phyloP scores from a whole-genome alignment of 37 sponge, comb jelly and placozoan species.

The Mnemiopsis leidyi region DNA sequence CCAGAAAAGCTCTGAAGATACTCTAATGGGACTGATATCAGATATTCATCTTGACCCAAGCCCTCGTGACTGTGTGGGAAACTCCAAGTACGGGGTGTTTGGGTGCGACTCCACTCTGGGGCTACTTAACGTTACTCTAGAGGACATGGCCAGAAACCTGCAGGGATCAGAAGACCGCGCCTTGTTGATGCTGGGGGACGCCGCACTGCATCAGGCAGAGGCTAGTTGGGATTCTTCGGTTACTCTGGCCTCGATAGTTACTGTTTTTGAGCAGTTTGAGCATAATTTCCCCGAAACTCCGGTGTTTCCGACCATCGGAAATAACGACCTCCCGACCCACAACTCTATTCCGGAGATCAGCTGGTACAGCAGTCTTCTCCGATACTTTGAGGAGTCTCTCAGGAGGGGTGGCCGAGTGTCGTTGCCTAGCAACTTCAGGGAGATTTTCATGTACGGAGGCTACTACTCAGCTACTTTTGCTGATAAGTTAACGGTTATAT shows the following conservation, averaged over 20 bases:
- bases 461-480: background rate
- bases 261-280: background rate
- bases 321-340: constrained; percentile 4
- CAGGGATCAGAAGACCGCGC: background rate
- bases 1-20: background rate
- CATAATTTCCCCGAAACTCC: background rate
- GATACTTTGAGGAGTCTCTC: background rate
- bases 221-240: background rate
- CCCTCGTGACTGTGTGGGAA: background rate
- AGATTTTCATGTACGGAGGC: constrained; percentile 22
- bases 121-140: constrained; percentile 1
- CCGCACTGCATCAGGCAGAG: background rate
- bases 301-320: constrained; percentile 25
- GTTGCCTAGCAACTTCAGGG: background rate
- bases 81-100: background rate
- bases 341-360: background rate
- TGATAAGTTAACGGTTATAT: background rate
- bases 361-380: constrained; percentile 24
- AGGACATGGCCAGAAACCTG: background rate
- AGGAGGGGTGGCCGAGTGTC: background rate
- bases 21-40: background rate
- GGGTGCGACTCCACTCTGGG: constrained; percentile 27
- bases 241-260: background rate
- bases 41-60: background rate
- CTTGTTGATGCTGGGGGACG: constrained; percentile 33